Percentiles rank a stretch among this genome's conserved stretches.
Evolutionary conservation across 2,797 vertebrate species (phyloP).

Genomic region (Periophthalmus magnuspinnatus): DNA sequence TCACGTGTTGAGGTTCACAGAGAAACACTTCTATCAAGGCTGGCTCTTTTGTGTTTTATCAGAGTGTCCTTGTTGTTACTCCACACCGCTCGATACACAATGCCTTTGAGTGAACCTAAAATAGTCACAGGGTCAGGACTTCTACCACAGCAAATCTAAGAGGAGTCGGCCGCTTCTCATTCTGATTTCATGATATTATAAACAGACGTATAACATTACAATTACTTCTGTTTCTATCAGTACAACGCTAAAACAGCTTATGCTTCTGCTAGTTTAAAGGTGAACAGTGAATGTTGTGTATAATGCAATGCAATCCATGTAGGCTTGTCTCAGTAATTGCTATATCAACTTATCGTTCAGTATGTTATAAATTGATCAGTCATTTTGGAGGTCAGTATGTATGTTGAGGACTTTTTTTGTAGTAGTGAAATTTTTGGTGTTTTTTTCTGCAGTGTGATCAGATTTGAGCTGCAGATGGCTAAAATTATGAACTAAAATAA

Average conservation of each 20-base stretch:
- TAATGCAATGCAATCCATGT: too few relatives aligned
- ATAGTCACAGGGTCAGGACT: slow-evolving; percentile 5
- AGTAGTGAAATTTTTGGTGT: too few relatives aligned
- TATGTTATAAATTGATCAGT: too few relatives aligned
- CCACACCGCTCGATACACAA: slow-evolving; percentile 34
- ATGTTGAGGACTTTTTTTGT: too few relatives aligned
- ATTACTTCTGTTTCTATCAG: background rate
- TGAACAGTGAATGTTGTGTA: too few relatives aligned
- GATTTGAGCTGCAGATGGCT: too few relatives aligned
- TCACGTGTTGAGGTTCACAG: slow-evolving; percentile 12
- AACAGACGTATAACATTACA: background rate
- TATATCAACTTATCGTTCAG: too few relatives aligned
- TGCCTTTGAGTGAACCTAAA: slow-evolving; percentile 27
- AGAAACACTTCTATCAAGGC: slow-evolving; percentile 7
- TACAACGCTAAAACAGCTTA: background rate
- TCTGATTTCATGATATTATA: background rate
- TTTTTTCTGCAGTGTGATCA: too few relatives aligned
- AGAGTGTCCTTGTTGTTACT: slow-evolving; percentile 36
- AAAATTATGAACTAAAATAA: too few relatives aligned
- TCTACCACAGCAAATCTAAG: background rate
- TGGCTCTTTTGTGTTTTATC: slow-evolving; percentile 18
- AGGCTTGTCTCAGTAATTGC: too few relatives aligned
- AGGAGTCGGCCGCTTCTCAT: background rate
- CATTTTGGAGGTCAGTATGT: too few relatives aligned
- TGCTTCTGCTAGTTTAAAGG: background rate